Evolutionary conservation across 2,113 vertebrate species (phyloP), one percentile per base, ranked within the genome.

Genomic region (Myiopsitta monachus): DNA sequence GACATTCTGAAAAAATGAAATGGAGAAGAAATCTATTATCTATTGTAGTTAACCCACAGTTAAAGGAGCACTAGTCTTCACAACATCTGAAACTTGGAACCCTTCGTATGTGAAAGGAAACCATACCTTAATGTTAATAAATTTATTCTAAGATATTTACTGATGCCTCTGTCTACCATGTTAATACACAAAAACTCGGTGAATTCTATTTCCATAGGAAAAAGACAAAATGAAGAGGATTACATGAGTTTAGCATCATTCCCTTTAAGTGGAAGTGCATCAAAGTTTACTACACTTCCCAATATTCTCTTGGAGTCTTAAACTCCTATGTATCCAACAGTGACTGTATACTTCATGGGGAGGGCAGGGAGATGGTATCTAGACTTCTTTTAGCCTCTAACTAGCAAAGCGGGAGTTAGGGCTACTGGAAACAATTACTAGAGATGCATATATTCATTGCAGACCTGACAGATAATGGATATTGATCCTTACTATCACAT

Each of bases 1-100:
- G 75, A 99, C 99, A 17, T 99, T 99, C 99, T 99, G 95, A 14
- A 14, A 85, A 88, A 80, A 75, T 54, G 44, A 91, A 74, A 83
- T 23, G 22, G 64, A 57, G 52, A 57, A 36, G 43, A 77, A 61
- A 46, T 28, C 36, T 13, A 62, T 79, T 75, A 91, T 28, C 21
- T 39, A 1, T 5, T 61, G 81, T 18, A 74, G 22, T 61, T 43
- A 44, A 68, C 26, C 74, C 83, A 39, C 43, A 73, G 57, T 41
- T 41, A 83, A 51, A 80, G 30, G 15, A 90, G 12, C 6, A 66
- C 11, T 19, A 30, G 26, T 75, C 64, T 85, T 83, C 68, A 74
- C 52, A 89, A n/a, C 46, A 85, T 28, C 61, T 43, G 38, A 27
- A 78, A 70, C 30, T 7, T 6, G 16, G 22, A 90, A 74, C 38